Evolutionary conservation across 2,888 invertebrate genomes (phyloP).

Genomic region (Marasmarcha lunaedactyla): DNA sequence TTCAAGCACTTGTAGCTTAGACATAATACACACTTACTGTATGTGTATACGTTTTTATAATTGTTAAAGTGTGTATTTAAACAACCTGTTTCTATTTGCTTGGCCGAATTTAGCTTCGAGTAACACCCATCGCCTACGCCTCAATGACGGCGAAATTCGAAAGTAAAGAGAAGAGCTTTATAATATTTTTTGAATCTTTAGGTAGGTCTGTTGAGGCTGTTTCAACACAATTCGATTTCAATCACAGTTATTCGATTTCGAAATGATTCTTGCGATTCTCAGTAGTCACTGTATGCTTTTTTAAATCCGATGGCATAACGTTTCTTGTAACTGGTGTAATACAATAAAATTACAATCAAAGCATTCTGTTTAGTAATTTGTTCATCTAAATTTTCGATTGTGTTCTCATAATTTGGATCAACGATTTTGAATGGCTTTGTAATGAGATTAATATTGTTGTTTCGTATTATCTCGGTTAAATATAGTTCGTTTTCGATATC

Average conservation of each 20-base stretch:
- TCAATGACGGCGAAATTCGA: slow-evolving; percentile 25
- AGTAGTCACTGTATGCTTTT: slow-evolving; percentile 3
- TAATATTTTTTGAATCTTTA: slow-evolving; percentile 22
- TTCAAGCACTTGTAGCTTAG: too few relatives aligned
- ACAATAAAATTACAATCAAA: too few relatives aligned
- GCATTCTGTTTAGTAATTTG: too few relatives aligned
- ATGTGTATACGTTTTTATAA: too few relatives aligned
- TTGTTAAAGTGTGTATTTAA: slow-evolving; percentile 22
- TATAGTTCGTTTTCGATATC: slow-evolving; percentile 16
- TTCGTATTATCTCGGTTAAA: background rate
- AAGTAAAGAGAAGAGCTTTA: slow-evolving; percentile 27
- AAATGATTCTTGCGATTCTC: slow-evolving; percentile 24
- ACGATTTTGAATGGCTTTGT: slow-evolving; percentile 1
- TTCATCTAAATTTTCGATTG: too few relatives aligned
- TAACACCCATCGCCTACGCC: slow-evolving; percentile 38
- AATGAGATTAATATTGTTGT: slow-evolving; percentile 4
- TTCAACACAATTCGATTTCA: slow-evolving; percentile 10
- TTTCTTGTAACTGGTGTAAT: too few relatives aligned
- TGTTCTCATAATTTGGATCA: too few relatives aligned
- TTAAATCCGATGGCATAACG: background rate
- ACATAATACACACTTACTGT: too few relatives aligned
- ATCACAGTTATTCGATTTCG: slow-evolving; percentile 30
- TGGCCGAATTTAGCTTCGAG: slow-evolving; percentile 36
- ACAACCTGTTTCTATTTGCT: slow-evolving; percentile 54
- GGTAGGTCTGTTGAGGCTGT: too few relatives aligned